Conservation (phyloP, 2,113 vertebrate species). For the Raja brachyura region DNA sequence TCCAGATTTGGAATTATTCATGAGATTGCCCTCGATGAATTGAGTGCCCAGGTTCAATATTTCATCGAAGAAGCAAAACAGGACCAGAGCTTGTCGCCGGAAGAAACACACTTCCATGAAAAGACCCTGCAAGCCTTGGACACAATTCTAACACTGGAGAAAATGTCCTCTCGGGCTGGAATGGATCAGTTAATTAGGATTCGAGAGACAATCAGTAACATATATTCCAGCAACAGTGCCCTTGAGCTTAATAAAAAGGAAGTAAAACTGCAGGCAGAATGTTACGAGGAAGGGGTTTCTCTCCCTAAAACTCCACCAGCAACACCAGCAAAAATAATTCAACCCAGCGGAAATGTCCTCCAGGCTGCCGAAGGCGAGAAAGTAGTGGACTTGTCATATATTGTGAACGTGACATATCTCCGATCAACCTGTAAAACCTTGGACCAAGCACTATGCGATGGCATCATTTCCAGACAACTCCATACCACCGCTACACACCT, state of each 20-base stretch:
- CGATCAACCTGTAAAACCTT: constrained; percentile 48
- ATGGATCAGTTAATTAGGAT: constrained; percentile 16
- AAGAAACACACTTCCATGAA: background rate
- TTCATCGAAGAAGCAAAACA: background rate
- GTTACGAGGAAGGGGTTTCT: background rate
- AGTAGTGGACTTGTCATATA: constrained; percentile 44
- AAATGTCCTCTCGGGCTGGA: background rate
- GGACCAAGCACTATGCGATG: constrained; percentile 42
- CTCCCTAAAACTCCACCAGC: background rate
- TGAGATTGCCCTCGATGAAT: background rate
- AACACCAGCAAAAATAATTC: background rate
- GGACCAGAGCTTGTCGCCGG: too few relatives aligned
- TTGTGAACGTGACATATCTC: constrained; percentile 48
- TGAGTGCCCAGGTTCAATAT: background rate
- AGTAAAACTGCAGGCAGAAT: background rate
- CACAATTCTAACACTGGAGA: constrained; percentile 5
- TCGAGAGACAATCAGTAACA: background rate
- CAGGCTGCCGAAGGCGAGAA: background rate
- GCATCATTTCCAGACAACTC: constrained; percentile 41
- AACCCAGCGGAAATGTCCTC: constrained; percentile 34
- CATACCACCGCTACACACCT: constrained; percentile 41
- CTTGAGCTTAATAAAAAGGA: background rate
- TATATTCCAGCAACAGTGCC: background rate
- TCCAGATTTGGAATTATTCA: background rate
- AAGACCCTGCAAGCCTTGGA: background rate